A percentile compares a stretch with the other conserved stretches of the same genome.
Conservation (phyloP, 2,888 invertebrate genomes). For the Dichetophora obliterata region DNA sequence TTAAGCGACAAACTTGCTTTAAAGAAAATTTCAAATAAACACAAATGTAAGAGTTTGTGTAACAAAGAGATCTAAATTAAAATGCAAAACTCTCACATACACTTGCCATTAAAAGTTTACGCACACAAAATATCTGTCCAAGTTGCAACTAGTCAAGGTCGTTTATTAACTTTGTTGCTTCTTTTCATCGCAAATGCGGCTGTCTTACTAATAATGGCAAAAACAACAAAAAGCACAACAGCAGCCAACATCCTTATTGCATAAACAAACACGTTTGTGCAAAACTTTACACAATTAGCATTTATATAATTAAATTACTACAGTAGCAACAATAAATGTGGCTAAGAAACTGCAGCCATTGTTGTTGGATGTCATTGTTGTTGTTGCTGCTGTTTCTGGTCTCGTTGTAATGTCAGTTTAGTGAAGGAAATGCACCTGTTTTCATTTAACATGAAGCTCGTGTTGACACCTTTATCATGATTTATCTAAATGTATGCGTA, state of each 20-base stretch:
- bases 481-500: not conserved
- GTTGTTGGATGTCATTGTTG: not conserved
- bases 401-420: not conserved
- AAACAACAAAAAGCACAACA: not conserved
- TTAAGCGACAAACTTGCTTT: conserved; percentile 9
- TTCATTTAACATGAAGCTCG: conserved; percentile 31
- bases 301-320: conserved; percentile 21
- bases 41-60: too few relatives aligned
- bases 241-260: not conserved
- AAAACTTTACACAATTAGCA: conserved; percentile 29
- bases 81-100: too few relatives aligned
- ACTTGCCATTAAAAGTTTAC: too few relatives aligned
- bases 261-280: not conserved
- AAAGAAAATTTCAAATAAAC: too few relatives aligned
- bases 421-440: conserved; percentile 27
- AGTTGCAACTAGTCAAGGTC: not conserved
- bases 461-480: conserved; percentile 34
- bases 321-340: not conserved
- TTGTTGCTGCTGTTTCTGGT: not conserved
- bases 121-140: not conserved
- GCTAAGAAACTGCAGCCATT: not conserved
- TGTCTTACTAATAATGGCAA: not conserved
- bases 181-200: not conserved
- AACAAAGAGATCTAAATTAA: too few relatives aligned
- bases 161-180: not conserved